phyloP scores from a whole-genome alignment of 2,888 invertebrate genomes.

The Belgica antarctica region DNA sequence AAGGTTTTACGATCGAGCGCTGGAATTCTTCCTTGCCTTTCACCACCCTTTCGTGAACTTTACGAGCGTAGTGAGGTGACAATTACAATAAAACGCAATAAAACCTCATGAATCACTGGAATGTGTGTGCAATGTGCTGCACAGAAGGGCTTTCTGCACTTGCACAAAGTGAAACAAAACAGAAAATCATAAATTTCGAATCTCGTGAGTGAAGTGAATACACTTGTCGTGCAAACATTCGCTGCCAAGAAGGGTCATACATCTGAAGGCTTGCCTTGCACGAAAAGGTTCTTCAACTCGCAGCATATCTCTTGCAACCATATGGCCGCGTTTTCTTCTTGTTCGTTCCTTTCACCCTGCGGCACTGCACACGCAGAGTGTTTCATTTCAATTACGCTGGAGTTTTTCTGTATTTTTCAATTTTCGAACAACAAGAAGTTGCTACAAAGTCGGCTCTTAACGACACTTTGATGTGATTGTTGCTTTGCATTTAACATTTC shows the following conservation, averaged over 20 bases:
- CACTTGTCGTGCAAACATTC: conserved; percentile 29
- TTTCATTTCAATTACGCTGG: conserved; percentile 41
- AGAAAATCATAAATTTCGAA: conserved; percentile 9
- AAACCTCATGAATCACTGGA: not conserved
- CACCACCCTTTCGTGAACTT: not conserved
- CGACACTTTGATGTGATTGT: not conserved
- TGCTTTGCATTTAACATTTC: no score
- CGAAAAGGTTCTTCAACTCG: conserved; percentile 41
- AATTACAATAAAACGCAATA: not conserved
- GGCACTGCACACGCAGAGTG: conserved; percentile 32
- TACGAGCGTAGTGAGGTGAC: conserved; percentile 9
- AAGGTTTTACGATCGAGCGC: not conserved
- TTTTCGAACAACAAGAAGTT: not conserved
- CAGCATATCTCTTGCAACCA: conserved; percentile 21
- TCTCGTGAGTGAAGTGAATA: conserved; percentile 13
- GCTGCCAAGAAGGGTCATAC: conserved; percentile 38
- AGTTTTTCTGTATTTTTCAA: not conserved
- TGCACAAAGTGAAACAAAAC: not conserved
- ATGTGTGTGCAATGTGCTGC: conserved; percentile 10
- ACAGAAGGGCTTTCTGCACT: conserved; percentile 6
- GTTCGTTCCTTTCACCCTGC: not conserved
- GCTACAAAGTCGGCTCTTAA: not conserved
- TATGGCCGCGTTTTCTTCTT: conserved; percentile 37
- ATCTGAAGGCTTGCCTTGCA: not conserved
- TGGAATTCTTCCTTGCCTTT: not conserved